Evolutionary conservation across 2,888 invertebrate genomes (phyloP), one percentile per base, ranked within the genome.

Genomic region (Standfussiana lucernea): DNA sequence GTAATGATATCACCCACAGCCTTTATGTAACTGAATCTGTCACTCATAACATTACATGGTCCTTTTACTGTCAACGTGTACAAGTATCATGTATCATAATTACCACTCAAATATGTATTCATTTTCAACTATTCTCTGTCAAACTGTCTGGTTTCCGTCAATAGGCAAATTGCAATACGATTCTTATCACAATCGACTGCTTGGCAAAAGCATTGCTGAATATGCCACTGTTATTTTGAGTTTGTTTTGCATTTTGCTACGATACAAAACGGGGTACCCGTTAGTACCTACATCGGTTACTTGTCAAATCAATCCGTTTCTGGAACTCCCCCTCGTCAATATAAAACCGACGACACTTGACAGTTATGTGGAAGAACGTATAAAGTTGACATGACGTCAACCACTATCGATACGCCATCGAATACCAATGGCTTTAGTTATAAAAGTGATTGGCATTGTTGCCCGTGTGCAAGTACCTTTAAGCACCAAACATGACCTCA

Each of bases 1-100:
- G 59, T 75, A 72, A 76, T 78, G 74, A 78, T 83, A 85, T 59
- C 50, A 74, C 80, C 78, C 76, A 72, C 75, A 84, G 69, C 47
- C 32, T 79, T 59, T 73, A n/a, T 64, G 66, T 53, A 68, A 74
- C 59, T 56, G 32, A 72, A 66, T 37, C 47, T 35, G 59, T 28
- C n/a, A 42, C 53, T 13, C 40, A 56, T 73, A 71, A 45, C 40
- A 65, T 66, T 62, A 61, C 67, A 65, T 68, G 32, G 53, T 66
- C 15, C 28, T 69, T 69, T 32, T 59, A 50, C 40, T 61, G 32
- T 37, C 24, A 56, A 74, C 13, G 7, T n/a, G n/a, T n/a, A n/a
- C n/a, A n/a, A 37, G 40, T 81, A 81, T 80, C 35, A 68, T 62
- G 59, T 69, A 40, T 28, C 13, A 15, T 53, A 11, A 11, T 70